phyloP scores from a whole-genome alignment of 2,113 vertebrate genomes.

The Sebastes schlegelii region DNA sequence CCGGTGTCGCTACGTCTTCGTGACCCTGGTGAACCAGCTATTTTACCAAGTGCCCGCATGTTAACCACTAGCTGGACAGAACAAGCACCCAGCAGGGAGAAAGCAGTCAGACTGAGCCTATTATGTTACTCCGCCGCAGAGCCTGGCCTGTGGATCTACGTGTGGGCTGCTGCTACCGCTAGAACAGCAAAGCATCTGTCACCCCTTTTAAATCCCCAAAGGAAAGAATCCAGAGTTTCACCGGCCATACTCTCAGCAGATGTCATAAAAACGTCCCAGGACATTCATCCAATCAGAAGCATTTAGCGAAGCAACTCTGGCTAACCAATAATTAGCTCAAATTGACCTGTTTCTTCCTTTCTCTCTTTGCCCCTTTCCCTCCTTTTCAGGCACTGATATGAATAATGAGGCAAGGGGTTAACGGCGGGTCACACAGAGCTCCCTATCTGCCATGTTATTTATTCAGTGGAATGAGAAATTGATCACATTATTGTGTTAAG shows the following conservation, averaged over 20 bases:
- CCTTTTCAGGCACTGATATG: slow-evolving; percentile 89
- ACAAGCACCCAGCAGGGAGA: slow-evolving; percentile 46
- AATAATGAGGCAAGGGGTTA: slow-evolving; percentile 96
- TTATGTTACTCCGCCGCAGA: slow-evolving; percentile 53
- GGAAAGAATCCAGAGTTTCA: slow-evolving; percentile 69
- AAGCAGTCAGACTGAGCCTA: slow-evolving; percentile 49
- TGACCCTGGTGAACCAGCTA: slow-evolving; percentile 45
- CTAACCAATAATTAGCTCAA: slow-evolving; percentile 93
- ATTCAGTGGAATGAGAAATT: slow-evolving; percentile 99
- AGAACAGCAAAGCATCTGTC: slow-evolving; percentile 67
- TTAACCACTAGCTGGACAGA: slow-evolving; percentile 40
- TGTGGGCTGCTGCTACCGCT: slow-evolving; percentile 47
- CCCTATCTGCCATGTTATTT: slow-evolving; percentile 96
- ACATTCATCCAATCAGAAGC: slow-evolving; percentile 87
- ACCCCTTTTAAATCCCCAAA: slow-evolving; percentile 62
- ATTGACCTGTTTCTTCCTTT: slow-evolving; percentile 87
- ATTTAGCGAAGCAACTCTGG: slow-evolving; percentile 86
- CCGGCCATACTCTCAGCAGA: slow-evolving; percentile 76
- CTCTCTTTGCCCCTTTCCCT: slow-evolving; percentile 57
- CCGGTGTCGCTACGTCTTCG: slow-evolving; percentile 25
- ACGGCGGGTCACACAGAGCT: slow-evolving; percentile 90
- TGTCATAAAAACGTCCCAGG: slow-evolving; percentile 85
- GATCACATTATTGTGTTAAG: slow-evolving; percentile 98
- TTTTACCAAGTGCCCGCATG: slow-evolving; percentile 44
- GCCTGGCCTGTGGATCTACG: not conserved